Conservation (phyloP, 2,888 invertebrate genomes). For the Eupithecia tripunctaria region DNA sequence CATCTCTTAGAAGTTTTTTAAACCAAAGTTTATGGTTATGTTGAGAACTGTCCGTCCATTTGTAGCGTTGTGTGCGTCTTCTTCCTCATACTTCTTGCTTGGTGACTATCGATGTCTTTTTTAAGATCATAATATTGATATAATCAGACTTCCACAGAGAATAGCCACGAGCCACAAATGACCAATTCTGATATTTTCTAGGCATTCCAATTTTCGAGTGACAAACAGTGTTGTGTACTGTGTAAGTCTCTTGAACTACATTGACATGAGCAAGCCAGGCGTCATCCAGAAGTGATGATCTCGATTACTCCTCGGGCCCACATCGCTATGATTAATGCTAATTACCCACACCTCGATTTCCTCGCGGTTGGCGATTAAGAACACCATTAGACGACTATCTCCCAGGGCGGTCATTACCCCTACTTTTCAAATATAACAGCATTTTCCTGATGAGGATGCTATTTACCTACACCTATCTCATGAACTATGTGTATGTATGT, state of each 20-base stretch:
- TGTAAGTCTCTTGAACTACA: slow-evolving; percentile 42
- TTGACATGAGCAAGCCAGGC: slow-evolving; percentile 45
- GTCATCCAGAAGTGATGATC: slow-evolving; percentile 63
- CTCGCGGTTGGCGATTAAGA: slow-evolving; percentile 71
- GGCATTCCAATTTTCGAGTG: background rate
- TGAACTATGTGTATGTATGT: too few species aligned
- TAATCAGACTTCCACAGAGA: background rate
- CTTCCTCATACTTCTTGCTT: background rate
- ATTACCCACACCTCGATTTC: slow-evolving; percentile 72
- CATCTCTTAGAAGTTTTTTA: background rate
- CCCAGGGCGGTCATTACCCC: slow-evolving; percentile 69
- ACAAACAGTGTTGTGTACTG: background rate
- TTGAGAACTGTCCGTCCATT: too few species aligned
- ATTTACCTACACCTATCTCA: background rate
- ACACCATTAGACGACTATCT: slow-evolving; percentile 68
- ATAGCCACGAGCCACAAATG: background rate
- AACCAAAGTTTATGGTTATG: background rate
- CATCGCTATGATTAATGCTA: slow-evolving; percentile 79
- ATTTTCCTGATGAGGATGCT: slow-evolving; percentile 40
- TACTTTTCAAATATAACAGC: slow-evolving; percentile 56
- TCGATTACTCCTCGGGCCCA: slow-evolving; percentile 70
- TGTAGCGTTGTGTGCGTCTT: background rate
- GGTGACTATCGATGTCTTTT: background rate
- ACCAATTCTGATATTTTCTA: background rate
- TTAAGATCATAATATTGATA: background rate